These are phyloP conservation scores for Caenorhabditis zanzibari DNA, from an alignment of 2,888 invertebrate genomes.

Conservation along the genomic window DNA sequence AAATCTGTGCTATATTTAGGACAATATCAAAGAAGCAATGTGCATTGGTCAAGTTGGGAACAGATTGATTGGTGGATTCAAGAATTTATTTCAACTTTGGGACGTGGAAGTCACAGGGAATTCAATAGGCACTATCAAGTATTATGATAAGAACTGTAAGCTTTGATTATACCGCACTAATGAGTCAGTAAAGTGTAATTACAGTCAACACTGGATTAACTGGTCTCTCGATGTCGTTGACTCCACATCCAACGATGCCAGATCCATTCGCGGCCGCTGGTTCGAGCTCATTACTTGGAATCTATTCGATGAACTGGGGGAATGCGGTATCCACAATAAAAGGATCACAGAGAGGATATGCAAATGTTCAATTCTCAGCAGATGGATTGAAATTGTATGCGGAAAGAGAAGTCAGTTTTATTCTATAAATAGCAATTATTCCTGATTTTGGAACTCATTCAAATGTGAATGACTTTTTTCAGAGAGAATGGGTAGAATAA, in stretches of 20 bases:
- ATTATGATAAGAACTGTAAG: constrained; percentile 38
- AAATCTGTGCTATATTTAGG: constrained; percentile 24
- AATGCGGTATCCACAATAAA: constrained; percentile 38
- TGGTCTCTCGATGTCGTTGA: constrained; percentile 41
- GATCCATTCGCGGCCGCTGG: constrained; percentile 52
- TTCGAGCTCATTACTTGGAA: constrained; percentile 11
- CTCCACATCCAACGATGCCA: constrained; percentile 35
- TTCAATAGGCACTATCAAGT: constrained; percentile 1
- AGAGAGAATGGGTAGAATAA: no score
- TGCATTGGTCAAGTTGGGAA: constrained; percentile 23
- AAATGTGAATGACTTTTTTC: no score
- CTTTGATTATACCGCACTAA: no score
- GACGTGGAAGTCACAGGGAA: constrained; percentile 36
- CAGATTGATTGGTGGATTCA: constrained; percentile 41
- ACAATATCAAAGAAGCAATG: constrained; percentile 48
- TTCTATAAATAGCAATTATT: no score
- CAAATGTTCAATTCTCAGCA: constrained; percentile 31
- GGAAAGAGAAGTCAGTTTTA: constrained; percentile 43
- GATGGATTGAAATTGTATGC: constrained; percentile 54
- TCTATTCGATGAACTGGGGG: constrained; percentile 48
- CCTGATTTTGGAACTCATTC: no score
- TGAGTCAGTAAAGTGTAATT: not conserved
- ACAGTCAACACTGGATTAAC: constrained; percentile 49
- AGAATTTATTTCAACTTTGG: constrained; percentile 57
- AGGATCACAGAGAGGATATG: constrained; percentile 48